Evolutionary conservation across 1,140 invertebrate genomes (phyloP).

Genomic region (Hetaerina americana): DNA sequence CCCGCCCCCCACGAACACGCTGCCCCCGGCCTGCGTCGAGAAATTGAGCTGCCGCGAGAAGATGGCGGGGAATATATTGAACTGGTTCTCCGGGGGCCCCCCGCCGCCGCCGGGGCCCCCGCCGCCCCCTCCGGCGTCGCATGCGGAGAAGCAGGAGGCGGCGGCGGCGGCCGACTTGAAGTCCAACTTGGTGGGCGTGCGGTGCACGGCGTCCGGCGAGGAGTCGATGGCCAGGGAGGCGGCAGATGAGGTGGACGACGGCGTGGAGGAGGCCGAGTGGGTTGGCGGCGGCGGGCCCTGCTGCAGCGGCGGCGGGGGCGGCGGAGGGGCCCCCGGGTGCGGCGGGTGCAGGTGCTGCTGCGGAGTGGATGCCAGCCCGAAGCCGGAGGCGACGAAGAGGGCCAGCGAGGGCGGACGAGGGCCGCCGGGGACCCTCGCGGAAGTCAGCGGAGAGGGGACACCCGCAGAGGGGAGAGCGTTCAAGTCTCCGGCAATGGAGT

Average conservation of each 20-base stretch:
- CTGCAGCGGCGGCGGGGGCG: not conserved
- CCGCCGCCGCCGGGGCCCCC: slow-evolving; percentile 38
- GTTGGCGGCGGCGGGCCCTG: not conserved
- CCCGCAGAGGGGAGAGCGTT: too few species aligned
- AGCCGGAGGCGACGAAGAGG: not conserved
- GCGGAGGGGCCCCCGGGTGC: not conserved
- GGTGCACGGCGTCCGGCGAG: slow-evolving; percentile 22
- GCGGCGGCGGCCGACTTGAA: slow-evolving; percentile 16
- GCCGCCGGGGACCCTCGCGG: too few species aligned
- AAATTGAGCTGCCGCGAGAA: slow-evolving; percentile 77
- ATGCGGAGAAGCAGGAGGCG: slow-evolving; percentile 15
- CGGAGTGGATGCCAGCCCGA: not conserved
- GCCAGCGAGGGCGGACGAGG: too few species aligned
- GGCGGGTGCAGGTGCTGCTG: not conserved
- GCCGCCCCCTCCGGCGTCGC: slow-evolving; percentile 25
- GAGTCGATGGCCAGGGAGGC: not conserved
- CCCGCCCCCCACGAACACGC: not conserved
- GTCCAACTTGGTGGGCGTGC: slow-evolving; percentile 27
- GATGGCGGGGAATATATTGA: slow-evolving; percentile 79
- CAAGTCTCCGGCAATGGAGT: too few species aligned
- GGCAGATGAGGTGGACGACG: not conserved
- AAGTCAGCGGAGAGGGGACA: too few species aligned
- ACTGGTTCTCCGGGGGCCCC: slow-evolving; percentile 55
- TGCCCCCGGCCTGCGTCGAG: slow-evolving; percentile 11
- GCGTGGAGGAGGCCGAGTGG: not conserved